Evolutionary conservation across 2,797 vertebrate species (phyloP), one percentile per base, ranked within the genome.

Genomic region (Sebastes iracundus): DNA sequence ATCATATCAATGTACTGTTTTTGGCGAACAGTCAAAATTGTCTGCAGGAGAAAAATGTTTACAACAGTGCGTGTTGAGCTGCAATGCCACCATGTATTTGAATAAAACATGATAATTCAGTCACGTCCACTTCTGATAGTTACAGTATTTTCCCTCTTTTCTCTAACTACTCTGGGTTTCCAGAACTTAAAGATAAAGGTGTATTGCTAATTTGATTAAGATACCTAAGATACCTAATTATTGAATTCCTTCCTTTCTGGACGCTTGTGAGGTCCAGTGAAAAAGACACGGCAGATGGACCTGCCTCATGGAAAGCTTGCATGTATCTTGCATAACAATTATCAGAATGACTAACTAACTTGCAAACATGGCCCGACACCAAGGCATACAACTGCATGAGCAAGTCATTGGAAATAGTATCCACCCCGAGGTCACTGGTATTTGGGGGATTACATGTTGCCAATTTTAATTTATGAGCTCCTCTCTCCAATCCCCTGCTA

Each of bases 401-500:
- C 61, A 55, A 82, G 75, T 72, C 28, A 61, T 2, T 77, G 66
- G 61, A 83, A 88, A 90, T 9, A 81, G 72, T 53, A 74, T 38
- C 49, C 55, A 35, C 33, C 65, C 67, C 13, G 55, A 84, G 79
- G 79, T 86, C 83, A 77, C 32, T 61, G 56, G 46, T 83, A 80
- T 83, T 85, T 83, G 60, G 55, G 27, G 77, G 76, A 69, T 80
- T 62, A 58, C 33, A 79, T 84, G 52, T 76, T 83, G 28, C 73
- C 82, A 87, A 14, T 81, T 84, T 84, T 30, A 85, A 77, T 63
- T 28, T 58, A 76, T 83, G 9, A 78, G 74, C 53, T 75, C 58
- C 25, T 77, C 35, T 55, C 12, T 82, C 18, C 75, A 70, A 67
- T 69, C 38, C 22, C 23, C 32, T 27, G 0, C 13, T 23, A 38